Percentiles rank a stretch among this genome's conserved stretches.
Evolutionary conservation across 2,113 vertebrate genomes (phyloP).

Genomic region (Salvelinus fontinalis): DNA sequence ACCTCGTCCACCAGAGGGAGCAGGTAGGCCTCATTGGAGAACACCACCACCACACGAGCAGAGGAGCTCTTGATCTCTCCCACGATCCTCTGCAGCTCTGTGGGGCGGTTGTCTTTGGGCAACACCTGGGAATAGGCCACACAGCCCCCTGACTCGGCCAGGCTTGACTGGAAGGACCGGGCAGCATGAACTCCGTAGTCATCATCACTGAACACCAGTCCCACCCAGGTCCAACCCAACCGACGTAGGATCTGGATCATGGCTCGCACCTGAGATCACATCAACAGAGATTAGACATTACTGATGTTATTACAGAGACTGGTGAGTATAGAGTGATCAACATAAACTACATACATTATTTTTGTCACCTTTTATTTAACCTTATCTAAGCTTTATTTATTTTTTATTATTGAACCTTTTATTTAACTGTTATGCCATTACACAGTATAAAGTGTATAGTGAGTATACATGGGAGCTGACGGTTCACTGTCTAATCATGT

Average conservation of each 20-base stretch:
- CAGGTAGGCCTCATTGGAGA: slow-evolving; percentile 48
- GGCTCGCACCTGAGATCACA: slow-evolving; percentile 30
- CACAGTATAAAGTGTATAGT: too few relatives aligned
- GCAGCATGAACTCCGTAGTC: slow-evolving; percentile 63
- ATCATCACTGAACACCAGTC: slow-evolving; percentile 55
- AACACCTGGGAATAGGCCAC: slow-evolving; percentile 66
- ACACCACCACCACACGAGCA: slow-evolving; percentile 51
- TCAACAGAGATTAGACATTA: not conserved
- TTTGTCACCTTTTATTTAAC: too few relatives aligned
- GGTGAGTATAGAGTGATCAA: not conserved
- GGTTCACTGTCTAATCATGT: not conserved
- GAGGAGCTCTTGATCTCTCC: slow-evolving; percentile 52
- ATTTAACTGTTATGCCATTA: too few relatives aligned
- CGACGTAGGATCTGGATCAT: slow-evolving; percentile 32
- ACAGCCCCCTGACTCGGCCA: slow-evolving; percentile 50
- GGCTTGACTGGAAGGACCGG: slow-evolving; percentile 43
- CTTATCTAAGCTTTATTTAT: too few relatives aligned
- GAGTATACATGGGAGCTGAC: too few relatives aligned
- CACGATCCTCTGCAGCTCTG: slow-evolving; percentile 59
- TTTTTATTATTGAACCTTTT: too few relatives aligned
- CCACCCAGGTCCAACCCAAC: slow-evolving; percentile 40
- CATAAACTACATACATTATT: too few relatives aligned
- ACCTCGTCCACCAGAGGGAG: slow-evolving; percentile 62
- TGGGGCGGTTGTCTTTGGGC: slow-evolving; percentile 40
- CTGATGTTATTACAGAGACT: too few relatives aligned